Conservation (phyloP, 2,797 vertebrate genomes). For the Oreochromis mossambicus region DNA sequence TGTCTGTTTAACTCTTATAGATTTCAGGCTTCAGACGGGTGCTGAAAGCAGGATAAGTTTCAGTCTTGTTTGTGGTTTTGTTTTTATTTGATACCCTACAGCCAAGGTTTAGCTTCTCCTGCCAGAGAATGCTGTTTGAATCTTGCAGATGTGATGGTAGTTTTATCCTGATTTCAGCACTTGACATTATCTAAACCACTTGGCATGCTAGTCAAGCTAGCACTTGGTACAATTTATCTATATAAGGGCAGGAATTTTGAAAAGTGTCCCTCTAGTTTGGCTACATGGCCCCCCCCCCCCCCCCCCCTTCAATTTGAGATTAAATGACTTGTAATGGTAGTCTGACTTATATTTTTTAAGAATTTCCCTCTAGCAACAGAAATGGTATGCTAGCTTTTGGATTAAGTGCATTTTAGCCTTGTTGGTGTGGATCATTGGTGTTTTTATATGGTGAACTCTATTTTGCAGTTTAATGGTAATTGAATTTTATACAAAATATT, state of each 20-base stretch:
- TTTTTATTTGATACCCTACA: neutral
- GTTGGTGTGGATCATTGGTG: conserved; percentile 43
- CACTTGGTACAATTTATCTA: neutral
- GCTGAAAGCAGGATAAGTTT: conserved; percentile 13
- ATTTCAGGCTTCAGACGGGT: neutral
- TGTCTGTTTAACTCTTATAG: neutral
- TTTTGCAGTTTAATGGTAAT: conserved; percentile 51
- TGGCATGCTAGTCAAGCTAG: neutral
- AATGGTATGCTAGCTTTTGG: neutral
- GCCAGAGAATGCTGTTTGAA: neutral
- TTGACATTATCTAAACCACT: neutral
- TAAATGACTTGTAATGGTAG: neutral
- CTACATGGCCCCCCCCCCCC: too few species aligned
- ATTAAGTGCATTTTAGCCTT: conserved; percentile 39
- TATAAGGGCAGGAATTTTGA: neutral
- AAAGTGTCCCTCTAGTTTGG: neutral
- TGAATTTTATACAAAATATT: conserved; percentile 58
- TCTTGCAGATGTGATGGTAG: neutral
- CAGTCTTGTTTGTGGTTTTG: neutral
- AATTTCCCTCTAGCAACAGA: neutral
- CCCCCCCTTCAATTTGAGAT: neutral
- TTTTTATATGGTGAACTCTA: conserved; percentile 54
- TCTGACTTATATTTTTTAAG: neutral
- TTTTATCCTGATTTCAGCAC: neutral
- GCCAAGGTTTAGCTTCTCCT: neutral